Base-by-base conservation (phyloP, 2,113 vertebrate species). In the Promerops cafer region DNA sequence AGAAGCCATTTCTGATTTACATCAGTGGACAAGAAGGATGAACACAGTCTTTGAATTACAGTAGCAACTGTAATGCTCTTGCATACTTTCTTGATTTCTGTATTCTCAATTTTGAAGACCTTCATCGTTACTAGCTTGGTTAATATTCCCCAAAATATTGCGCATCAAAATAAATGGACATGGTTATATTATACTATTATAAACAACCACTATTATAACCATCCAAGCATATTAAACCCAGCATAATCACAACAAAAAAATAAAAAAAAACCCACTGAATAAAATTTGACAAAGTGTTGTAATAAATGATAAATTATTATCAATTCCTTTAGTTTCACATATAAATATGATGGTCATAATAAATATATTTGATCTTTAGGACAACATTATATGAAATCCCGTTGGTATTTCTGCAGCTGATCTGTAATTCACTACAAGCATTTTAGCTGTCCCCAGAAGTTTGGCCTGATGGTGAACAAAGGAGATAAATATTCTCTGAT, bases 211-310 rank as follows among this genome's bases (percentile, higher is more conserved):
- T 65, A 42, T 39, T 72, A 56, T 39, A 81, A 64, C 11, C 3
- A 57, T 8, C 9, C 9, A 87, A 95, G 8, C 5, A 45, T 49
- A 54, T 39, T 61, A 77, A 77, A 90, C 35, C 2, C 12, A 83
- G 71, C 35, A 21, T 57, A 69, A 47, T 5, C 9, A 24, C 17
- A 71, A 61, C 2, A 70, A 72, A 35, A 26, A 10, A 68, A 53
- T 33, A 2, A 0, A 19, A 49, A 57, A n/a, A 22, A n/a, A 4
- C 1, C 1, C 15, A 50, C 8, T 66, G 10, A 30, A 5, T 44
- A 64, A 87, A 81, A 83, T 42, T 56, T 57, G 7, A 26, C 2
- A 61, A 28, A 59, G 5, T 4, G 4, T 19, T 94, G 5, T 33
- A 71, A 86, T 40, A 65, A 52, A 40, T 77, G 2, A 60, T 24